phyloP scores from a whole-genome alignment of 2,888 invertebrate genomes.

The Dynastes maya region DNA sequence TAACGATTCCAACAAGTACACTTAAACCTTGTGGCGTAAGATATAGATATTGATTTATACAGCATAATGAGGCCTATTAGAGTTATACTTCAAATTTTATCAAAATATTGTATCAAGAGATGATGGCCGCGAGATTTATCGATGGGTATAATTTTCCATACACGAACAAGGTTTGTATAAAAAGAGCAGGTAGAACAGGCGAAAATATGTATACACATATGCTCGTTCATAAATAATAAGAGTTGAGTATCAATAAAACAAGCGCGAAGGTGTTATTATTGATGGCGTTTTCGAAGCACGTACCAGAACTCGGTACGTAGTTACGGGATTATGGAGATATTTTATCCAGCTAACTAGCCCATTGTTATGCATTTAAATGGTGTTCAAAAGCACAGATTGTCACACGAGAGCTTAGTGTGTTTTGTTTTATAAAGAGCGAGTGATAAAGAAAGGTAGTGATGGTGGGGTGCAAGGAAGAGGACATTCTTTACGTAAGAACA shows the following conservation, averaged over 20 bases:
- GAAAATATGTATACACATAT: not conserved
- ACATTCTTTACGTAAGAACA: not conserved
- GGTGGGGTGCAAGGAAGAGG: not conserved
- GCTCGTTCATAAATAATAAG: slow-evolving; percentile 16
- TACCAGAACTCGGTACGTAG: not conserved
- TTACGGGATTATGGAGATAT: not conserved
- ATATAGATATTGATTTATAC: slow-evolving; percentile 34
- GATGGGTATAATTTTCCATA: slow-evolving; percentile 16
- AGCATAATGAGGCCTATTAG: slow-evolving; percentile 36
- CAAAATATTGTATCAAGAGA: slow-evolving; percentile 36
- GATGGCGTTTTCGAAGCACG: slow-evolving; percentile 21
- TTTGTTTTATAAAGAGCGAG: no score
- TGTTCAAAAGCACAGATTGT: not conserved
- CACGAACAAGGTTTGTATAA: not conserved
- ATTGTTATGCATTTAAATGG: slow-evolving; percentile 27
- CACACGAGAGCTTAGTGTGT: not conserved
- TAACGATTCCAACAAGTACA: no score
- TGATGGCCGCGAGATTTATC: slow-evolving; percentile 29
- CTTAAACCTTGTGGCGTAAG: no score
- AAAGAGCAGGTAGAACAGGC: not conserved
- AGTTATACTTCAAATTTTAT: slow-evolving; percentile 31
- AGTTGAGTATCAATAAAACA: not conserved
- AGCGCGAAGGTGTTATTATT: slow-evolving; percentile 24
- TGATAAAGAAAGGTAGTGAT: no score
- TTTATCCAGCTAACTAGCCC: not conserved